A percentile compares a stretch with the other conserved stretches of the same genome.
Conservation (phyloP, 1,140 invertebrate genomes). For the Drosophila ambigua region DNA sequence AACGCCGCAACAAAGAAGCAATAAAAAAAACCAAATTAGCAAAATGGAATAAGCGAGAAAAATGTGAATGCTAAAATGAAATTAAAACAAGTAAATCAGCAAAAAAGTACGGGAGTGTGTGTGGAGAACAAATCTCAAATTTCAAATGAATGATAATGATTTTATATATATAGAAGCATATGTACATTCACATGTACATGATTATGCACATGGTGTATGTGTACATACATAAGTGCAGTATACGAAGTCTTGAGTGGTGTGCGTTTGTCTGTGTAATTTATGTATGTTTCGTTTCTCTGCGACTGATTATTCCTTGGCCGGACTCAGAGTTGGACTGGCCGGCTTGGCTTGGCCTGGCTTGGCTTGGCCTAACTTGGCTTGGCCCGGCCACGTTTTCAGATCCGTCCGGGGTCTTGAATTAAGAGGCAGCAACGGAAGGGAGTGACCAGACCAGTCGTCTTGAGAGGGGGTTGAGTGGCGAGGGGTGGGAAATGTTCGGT, state of each 20-base stretch:
- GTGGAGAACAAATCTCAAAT: constrained; percentile 33
- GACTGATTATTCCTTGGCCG: constrained; percentile 56
- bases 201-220: no score
- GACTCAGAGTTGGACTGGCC: neutral
- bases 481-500: neutral
- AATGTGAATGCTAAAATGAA: constrained; percentile 32
- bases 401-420: constrained; percentile 15
- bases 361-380: no score
- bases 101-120: constrained; percentile 25
- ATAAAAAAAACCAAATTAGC: constrained; percentile 4
- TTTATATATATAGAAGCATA: constrained; percentile 22
- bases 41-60: neutral
- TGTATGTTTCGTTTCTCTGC: constrained; percentile 37
- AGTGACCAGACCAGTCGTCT: neutral
- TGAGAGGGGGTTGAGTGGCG: neutral
- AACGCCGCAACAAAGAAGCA: constrained; percentile 23
- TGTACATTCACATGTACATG: neutral
- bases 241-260: constrained; percentile 48
- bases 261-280: constrained; percentile 63
- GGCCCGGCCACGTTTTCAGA: no score
- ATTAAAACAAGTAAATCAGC: constrained; percentile 57
- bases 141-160: constrained; percentile 59
- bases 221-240: neutral
- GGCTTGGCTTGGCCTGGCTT: no score
- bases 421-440: constrained; percentile 17